Percentiles rank a stretch among this genome's conserved stretches.
Conservation (phyloP, 2,113 vertebrate species). For the Silurus meridionalis region DNA sequence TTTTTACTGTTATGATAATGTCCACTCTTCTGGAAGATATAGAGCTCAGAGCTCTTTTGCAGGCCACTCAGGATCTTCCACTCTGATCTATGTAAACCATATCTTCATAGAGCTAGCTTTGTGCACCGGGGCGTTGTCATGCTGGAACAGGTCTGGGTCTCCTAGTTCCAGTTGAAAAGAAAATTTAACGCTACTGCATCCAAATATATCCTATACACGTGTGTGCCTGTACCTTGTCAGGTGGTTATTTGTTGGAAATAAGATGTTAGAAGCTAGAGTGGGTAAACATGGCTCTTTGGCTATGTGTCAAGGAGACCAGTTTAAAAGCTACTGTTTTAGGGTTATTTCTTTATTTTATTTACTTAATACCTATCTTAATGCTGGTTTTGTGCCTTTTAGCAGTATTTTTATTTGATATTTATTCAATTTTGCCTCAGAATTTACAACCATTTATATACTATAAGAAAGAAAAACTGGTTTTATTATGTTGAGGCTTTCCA, state of each 20-base stretch:
- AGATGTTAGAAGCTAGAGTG: not conserved
- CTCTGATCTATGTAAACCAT: too few species aligned
- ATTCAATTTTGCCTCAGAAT: not conserved
- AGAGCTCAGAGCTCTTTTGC: too few species aligned
- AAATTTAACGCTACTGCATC: too few species aligned
- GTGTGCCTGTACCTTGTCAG: too few species aligned
- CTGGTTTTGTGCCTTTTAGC: not conserved
- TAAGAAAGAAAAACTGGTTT: not conserved
- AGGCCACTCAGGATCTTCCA: too few species aligned
- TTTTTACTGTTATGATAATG: too few species aligned
- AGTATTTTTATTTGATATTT: slow-evolving; percentile 11
- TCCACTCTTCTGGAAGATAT: too few species aligned
- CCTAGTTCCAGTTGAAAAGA: too few species aligned
- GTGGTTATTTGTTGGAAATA: not conserved
- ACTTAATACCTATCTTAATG: not conserved
- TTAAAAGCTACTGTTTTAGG: not conserved
- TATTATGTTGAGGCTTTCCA: slow-evolving; percentile 9
- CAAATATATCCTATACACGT: too few species aligned
- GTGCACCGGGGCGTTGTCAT: too few species aligned
- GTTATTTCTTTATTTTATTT: not conserved
- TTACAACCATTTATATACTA: slow-evolving; percentile 4
- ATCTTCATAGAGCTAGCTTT: too few species aligned
- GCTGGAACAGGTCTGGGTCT: too few species aligned
- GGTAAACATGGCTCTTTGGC: not conserved
- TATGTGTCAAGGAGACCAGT: not conserved